These are phyloP conservation scores for Hesperia comma DNA, from an alignment of 2,888 invertebrate genomes.

Conservation along the genomic window DNA sequence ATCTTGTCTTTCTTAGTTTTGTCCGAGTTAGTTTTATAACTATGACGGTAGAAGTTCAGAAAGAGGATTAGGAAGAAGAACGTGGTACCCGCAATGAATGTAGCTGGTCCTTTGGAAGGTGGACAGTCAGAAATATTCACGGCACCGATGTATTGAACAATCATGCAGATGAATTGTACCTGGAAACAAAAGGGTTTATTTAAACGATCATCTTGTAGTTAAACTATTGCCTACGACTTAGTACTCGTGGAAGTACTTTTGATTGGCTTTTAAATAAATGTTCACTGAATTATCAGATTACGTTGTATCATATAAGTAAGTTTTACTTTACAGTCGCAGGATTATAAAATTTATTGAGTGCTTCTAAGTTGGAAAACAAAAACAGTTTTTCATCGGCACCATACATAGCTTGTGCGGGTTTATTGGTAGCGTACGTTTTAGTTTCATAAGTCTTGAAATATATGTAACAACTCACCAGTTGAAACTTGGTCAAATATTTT, in stretches of 20 bases:
- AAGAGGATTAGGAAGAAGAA: slow-evolving; percentile 85
- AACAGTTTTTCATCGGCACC: too few species aligned
- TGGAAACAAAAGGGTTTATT: slow-evolving; percentile 51
- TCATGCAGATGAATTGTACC: slow-evolving; percentile 86
- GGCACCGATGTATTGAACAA: slow-evolving; percentile 79
- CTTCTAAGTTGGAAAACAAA: too few species aligned
- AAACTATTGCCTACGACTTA: too few species aligned
- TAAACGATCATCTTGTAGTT: too few species aligned
- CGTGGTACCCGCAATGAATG: slow-evolving; percentile 84
- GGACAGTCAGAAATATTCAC: slow-evolving; percentile 84
- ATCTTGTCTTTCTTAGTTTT: slow-evolving; percentile 18
- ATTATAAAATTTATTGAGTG: too few species aligned
- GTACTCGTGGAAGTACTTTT: too few species aligned
- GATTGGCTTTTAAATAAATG: too few species aligned
- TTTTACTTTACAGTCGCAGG: too few species aligned
- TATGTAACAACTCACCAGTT: slow-evolving; percentile 84
- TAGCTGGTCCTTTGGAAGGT: slow-evolving; percentile 81
- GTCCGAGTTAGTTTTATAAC: slow-evolving; percentile 54
- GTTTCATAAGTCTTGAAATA: neutral
- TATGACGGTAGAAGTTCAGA: slow-evolving; percentile 85
- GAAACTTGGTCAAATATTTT: slow-evolving; percentile 91
- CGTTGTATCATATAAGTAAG: too few species aligned
- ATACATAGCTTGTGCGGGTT: too few species aligned
- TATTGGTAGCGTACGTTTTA: too few species aligned
- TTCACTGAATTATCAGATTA: too few species aligned